Evolutionary conservation across 2,113 vertebrate species (phyloP).

Genomic region (Crotalus helleri): DNA sequence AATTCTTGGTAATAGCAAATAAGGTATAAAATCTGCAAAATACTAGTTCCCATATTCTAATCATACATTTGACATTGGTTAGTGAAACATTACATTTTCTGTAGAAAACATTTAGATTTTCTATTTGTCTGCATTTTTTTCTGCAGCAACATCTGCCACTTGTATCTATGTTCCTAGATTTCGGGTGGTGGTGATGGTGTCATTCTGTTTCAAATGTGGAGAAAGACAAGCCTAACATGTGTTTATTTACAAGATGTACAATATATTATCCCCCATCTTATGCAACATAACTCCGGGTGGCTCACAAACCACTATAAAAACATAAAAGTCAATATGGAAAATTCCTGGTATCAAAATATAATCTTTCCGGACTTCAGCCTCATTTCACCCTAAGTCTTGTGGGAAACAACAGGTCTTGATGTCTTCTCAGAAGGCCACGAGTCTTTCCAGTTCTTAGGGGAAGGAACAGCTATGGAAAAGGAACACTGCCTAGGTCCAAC

Average conservation of each 20-base stretch:
- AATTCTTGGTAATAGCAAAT: neutral
- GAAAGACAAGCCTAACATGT: neutral
- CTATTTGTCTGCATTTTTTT: neutral
- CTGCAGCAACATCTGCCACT: neutral
- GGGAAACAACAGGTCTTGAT: neutral
- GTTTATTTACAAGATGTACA: neutral
- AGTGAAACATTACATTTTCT: neutral
- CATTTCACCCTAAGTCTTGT: neutral
- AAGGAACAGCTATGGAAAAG: neutral
- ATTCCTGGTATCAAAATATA: neutral
- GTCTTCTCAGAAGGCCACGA: neutral
- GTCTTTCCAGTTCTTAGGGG: neutral
- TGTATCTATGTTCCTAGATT: neutral
- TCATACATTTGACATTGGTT: neutral
- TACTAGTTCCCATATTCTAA: neutral
- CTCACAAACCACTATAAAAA: neutral
- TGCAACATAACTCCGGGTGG: neutral
- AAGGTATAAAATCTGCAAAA: neutral
- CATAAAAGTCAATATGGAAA: neutral
- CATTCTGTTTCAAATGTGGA: neutral
- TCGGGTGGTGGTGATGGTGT: accelerated
- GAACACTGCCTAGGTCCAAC: neutral
- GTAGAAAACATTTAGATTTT: neutral
- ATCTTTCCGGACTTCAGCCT: neutral
- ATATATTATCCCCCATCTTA: neutral